phyloP scores from a whole-genome alignment of 2,888 invertebrate species.

The Zaprionus bogoriensis region DNA sequence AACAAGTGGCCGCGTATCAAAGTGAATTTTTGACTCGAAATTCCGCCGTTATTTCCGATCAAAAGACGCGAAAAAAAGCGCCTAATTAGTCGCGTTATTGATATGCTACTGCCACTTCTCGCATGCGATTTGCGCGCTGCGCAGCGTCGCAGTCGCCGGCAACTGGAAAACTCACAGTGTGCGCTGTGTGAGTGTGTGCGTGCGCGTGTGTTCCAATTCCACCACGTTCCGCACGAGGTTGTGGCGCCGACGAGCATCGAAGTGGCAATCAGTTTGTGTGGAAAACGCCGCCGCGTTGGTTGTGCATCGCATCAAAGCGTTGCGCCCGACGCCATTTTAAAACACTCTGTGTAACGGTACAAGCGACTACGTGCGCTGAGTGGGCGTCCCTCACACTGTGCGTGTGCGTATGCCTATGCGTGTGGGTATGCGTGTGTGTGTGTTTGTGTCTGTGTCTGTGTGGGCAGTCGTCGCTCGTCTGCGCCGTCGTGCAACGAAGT shows the following conservation, averaged over 20 bases:
- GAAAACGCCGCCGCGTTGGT: constrained; percentile 72
- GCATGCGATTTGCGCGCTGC: constrained; percentile 39
- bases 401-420: constrained; percentile 4
- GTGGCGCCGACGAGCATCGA: constrained; percentile 25
- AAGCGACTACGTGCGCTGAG: constrained; percentile 15
- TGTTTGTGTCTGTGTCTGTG: constrained; percentile 9
- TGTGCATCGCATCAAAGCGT: constrained; percentile 49
- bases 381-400: not conserved
- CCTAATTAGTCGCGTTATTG: constrained; percentile 51
- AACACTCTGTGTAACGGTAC: constrained; percentile 57
- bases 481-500: constrained; percentile 37
- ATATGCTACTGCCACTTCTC: constrained; percentile 30
- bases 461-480: constrained; percentile 8
- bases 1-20: constrained; percentile 51
- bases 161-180: constrained; percentile 1
- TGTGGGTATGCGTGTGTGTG: constrained; percentile 10
- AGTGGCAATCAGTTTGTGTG: constrained; percentile 64
- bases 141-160: constrained; percentile 28
- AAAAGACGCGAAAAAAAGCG: constrained; percentile 11
- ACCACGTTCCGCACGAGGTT: constrained; percentile 33
- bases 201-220: constrained; percentile 41
- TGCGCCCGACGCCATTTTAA: constrained; percentile 49
- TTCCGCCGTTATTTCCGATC: constrained; percentile 39
- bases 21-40: constrained; percentile 32
- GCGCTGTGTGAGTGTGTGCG: constrained; percentile 19